These are phyloP conservation scores for Umimayanthus kanabou DNA, from an alignment of 92 coral and sea anemone species.

Conservation along the genomic window DNA sequence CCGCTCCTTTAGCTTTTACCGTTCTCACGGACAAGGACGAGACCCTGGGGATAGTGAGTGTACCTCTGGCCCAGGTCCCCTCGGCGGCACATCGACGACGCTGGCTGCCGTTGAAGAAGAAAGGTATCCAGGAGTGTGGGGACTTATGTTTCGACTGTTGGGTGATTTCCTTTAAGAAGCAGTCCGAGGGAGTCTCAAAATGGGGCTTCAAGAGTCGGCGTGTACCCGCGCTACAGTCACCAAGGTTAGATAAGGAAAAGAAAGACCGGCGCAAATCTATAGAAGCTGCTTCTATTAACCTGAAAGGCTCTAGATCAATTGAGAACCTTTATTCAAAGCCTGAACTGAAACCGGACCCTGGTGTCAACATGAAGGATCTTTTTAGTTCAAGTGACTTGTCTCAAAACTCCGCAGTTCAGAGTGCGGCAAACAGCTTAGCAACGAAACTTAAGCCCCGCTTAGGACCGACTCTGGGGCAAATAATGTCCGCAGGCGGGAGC, in stretches of 20 bases:
- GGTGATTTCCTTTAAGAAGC: slow-evolving; percentile 76
- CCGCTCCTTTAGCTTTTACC: slow-evolving; percentile 87
- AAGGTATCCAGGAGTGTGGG: slow-evolving; percentile 75
- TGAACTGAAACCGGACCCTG: slow-evolving; percentile 10
- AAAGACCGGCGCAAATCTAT: slow-evolving; percentile 82
- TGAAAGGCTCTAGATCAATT: slow-evolving; percentile 81
- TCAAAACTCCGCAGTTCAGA: slow-evolving; percentile 19
- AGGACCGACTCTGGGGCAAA: slow-evolving; percentile 89
- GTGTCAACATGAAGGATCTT: slow-evolving; percentile 35
- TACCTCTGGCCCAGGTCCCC: slow-evolving; percentile 88
- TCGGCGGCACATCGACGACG: slow-evolving; percentile 95
- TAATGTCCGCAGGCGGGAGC: slow-evolving; percentile 75
- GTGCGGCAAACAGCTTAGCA: slow-evolving; percentile 19
- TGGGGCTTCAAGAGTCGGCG: slow-evolving; percentile 57
- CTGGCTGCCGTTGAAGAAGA: slow-evolving; percentile 88
- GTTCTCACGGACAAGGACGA: slow-evolving; percentile 82
- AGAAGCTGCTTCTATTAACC: slow-evolving; percentile 71
- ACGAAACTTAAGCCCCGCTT: slow-evolving; percentile 69
- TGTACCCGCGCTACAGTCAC: slow-evolving; percentile 33
- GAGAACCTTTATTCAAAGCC: slow-evolving; percentile 75
- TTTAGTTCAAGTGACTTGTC: slow-evolving; percentile 38
- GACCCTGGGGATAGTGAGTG: slow-evolving; percentile 70
- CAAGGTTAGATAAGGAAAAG: slow-evolving; percentile 52
- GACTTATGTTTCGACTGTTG: slow-evolving; percentile 97
- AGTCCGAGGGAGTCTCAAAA: slow-evolving; percentile 29